Evolutionary conservation across 2,113 vertebrate species (phyloP).

Genomic region (Nothobranchius furzeri): DNA sequence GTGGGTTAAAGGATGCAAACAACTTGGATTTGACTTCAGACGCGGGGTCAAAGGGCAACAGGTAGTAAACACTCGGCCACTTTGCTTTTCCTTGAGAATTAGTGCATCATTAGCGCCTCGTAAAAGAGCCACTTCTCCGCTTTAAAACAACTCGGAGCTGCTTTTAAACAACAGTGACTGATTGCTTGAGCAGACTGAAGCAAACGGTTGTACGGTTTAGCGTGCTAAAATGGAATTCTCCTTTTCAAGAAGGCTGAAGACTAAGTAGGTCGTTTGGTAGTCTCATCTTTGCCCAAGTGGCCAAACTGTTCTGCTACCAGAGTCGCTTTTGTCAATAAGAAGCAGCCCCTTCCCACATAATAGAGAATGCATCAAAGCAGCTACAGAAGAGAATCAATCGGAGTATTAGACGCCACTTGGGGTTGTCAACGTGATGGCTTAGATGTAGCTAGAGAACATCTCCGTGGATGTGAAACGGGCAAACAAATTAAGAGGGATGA

Average conservation of each 20-base stretch:
- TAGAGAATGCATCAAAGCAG: conserved; percentile 62
- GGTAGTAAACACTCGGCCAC: conserved; percentile 74
- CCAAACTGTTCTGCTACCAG: conserved; percentile 53
- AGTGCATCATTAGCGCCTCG: conserved; percentile 77
- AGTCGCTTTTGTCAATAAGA: conserved; percentile 59
- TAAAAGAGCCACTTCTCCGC: conserved; percentile 70
- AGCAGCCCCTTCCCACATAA: conserved; percentile 52
- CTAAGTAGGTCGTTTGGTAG: conserved; percentile 64
- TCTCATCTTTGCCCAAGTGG: conserved; percentile 63
- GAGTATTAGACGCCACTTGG: conserved; percentile 70
- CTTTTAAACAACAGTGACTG: conserved; percentile 60
- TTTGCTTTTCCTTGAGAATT: conserved; percentile 71
- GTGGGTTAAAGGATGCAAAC: conserved; percentile 30
- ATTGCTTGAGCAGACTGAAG: conserved; percentile 12
- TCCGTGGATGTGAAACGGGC: conserved; percentile 58
- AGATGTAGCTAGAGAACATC: conserved; percentile 73
- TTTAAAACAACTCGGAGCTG: conserved; percentile 65
- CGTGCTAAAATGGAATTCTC: conserved; percentile 19
- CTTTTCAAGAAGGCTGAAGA: conserved; percentile 35
- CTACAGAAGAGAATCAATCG: conserved; percentile 55
- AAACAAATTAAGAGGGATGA: conserved; percentile 78
- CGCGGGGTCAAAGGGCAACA: conserved; percentile 60
- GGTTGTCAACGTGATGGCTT: conserved; percentile 70
- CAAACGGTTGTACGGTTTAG: conserved; percentile 14
- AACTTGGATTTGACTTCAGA: conserved; percentile 30